Base-by-base conservation (phyloP, 1,140 invertebrate genomes). In the Diprion similis region DNA sequence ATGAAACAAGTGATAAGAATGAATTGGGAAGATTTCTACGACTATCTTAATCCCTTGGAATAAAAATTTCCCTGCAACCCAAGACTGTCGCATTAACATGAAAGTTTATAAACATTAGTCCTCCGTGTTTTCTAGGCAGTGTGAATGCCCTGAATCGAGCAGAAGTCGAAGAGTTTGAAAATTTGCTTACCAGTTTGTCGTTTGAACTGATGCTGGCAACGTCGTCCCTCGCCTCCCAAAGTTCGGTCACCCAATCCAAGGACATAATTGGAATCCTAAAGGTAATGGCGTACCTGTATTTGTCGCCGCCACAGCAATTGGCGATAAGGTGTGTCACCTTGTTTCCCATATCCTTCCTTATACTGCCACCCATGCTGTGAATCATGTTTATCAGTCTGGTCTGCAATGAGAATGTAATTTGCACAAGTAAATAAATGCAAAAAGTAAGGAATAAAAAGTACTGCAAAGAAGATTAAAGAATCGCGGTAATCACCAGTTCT, bases 241-340 rank as follows among this genome's bases (percentile, higher is more conserved):
- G 92, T 73, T 92, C 89, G 83, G 92, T 89, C 13, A 99, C 93
- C 97, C 97, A 99, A 48, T 94, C 92, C 73, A 92, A 91, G 70
- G 92, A 92, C 89, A 99, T 93, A 68, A 99, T 94, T 15, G 96
- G 96, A 78, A 96, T 92, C 19, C 94, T 92, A 85, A 98, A 95
- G 71, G 94, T 94, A 51, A 95, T 93, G 68, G 98, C 97, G 85
- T 95, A 95, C 78, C 90, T 90, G 84, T 91, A 93, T 89, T 99
- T 98, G 79, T 96, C 93, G 74, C 97, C 96, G 65, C 92, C 92
- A 80, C 93, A 94, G 82, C 91, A 91, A 80, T 94, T 95, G 69
- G 97, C 95, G 78, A 99, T 95, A 64, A 99, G 90, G 90, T 99
- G 97, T 68, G 97, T 99, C 73, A 97, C 93, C 84, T 95, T 96